Conservation (phyloP, 2,888 invertebrate genomes). For the Nephrotoma guestfalica region DNA sequence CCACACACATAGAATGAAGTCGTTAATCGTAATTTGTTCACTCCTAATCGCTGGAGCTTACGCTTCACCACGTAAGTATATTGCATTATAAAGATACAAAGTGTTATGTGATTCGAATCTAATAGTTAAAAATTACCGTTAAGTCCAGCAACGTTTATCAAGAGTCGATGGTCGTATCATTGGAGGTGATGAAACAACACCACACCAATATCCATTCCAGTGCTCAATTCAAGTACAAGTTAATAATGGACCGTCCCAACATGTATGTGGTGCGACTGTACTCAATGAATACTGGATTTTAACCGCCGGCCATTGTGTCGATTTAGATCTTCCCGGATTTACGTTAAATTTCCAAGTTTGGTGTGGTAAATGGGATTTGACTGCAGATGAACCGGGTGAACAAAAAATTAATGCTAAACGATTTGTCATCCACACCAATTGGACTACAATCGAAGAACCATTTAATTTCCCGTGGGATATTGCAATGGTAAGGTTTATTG, state of each 20-base stretch:
- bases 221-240: not conserved
- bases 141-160: not conserved
- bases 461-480: not conserved
- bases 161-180: not conserved
- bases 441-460: not conserved
- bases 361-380: conserved; percentile 1
- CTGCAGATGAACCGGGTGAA: not conserved
- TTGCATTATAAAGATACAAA: too few relatives aligned
- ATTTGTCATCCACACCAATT: not conserved
- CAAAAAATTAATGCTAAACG: not conserved
- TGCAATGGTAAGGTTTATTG: not conserved
- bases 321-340: not conserved
- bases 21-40: not conserved
- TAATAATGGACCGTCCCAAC: not conserved
- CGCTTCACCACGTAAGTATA: not conserved
- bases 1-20: not conserved
- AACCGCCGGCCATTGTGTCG: not conserved
- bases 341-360: not conserved
- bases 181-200: not conserved
- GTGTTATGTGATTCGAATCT: too few relatives aligned
- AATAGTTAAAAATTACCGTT: too few relatives aligned
- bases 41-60: not conserved
- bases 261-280: not conserved
- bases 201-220: not conserved
- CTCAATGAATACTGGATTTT: not conserved